Evolutionary conservation across 2,113 vertebrate genomes (phyloP).

Genomic region (Protobothrops mucrosquamatus): DNA sequence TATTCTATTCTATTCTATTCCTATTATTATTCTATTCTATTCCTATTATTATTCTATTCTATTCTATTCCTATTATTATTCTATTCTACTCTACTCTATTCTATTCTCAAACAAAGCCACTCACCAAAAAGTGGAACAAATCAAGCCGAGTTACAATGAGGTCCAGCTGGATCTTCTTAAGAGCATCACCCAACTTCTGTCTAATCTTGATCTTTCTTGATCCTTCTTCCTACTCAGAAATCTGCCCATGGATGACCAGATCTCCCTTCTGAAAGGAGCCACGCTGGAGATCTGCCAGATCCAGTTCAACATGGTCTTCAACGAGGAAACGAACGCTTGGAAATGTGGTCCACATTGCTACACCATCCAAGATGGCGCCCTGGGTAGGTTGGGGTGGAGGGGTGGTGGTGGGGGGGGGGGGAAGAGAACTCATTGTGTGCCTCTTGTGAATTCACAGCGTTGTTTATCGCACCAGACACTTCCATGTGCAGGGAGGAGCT

Average conservation of each 20-base stretch:
- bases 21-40: no score
- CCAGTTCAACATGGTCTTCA: constrained; percentile 65
- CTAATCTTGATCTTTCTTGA: background rate
- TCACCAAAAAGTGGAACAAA: no score
- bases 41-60: no score
- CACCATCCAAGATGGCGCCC: constrained; percentile 42
- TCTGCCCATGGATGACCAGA: constrained; percentile 66
- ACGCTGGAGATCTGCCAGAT: constrained; percentile 63
- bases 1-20: no score
- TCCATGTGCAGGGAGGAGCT: background rate
- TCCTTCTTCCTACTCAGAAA: constrained; percentile 11
- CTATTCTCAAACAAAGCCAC: no score
- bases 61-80: no score
- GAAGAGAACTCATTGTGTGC: background rate
- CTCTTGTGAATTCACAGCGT: background rate
- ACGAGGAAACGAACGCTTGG: constrained; percentile 54
- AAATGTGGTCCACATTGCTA: constrained; percentile 63
- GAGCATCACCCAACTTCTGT: background rate
- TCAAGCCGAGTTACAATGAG: no score
- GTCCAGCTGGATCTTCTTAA: background rate
- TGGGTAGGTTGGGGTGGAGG: constrained; percentile 36
- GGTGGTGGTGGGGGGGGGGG: background rate
- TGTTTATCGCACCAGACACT: background rate
- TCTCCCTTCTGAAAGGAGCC: constrained; percentile 71
- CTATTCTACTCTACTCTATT: no score